Conservation (phyloP, 2,888 invertebrate genomes). For the Mycogona germanica region DNA sequence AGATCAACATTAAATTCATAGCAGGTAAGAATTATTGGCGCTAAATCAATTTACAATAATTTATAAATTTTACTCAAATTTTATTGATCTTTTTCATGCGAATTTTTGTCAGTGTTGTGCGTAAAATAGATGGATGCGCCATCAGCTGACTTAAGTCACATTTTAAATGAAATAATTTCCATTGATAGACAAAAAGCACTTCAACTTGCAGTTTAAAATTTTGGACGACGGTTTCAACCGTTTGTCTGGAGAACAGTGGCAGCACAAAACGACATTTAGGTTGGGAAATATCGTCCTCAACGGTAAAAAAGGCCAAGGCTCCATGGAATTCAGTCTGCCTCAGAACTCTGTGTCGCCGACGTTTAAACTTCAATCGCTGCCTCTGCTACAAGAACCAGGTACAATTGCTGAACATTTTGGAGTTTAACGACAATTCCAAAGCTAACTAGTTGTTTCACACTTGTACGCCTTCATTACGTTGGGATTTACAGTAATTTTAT, state of each 20-base stretch:
- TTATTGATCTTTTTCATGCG: no score
- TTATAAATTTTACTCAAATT: not conserved
- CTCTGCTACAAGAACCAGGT: not conserved
- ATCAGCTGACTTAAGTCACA: no score
- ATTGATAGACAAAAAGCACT: not conserved
- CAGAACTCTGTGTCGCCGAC: not conserved
- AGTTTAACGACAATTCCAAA: not conserved
- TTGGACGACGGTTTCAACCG: not conserved
- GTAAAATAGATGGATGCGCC: no score
- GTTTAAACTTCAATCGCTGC: not conserved
- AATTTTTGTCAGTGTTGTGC: no score
- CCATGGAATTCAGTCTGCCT: not conserved
- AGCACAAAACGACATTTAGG: not conserved
- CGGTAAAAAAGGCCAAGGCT: not conserved
- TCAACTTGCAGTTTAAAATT: not conserved
- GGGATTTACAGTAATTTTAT: no score
- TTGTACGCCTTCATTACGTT: no score
- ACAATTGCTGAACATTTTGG: not conserved
- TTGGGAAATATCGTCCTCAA: not conserved
- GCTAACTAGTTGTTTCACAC: not conserved
- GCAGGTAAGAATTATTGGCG: not conserved
- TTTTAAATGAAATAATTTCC: not conserved
- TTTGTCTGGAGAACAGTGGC: not conserved
- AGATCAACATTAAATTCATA: not conserved
- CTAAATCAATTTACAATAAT: not conserved